Conservation (phyloP, 2,113 vertebrate species). For the Rhabdornis inornatus region DNA sequence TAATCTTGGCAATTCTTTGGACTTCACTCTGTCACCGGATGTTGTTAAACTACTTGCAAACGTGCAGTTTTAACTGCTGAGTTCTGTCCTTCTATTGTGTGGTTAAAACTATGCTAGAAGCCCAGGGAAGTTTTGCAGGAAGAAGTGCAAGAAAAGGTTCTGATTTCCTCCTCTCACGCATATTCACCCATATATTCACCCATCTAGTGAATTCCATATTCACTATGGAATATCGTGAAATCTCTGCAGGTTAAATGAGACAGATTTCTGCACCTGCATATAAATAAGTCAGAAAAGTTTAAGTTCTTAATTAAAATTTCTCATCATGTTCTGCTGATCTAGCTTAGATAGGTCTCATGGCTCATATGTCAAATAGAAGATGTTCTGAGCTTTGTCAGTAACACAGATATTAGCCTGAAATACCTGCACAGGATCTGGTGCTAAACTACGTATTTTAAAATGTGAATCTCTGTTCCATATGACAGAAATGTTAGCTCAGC, state of each 20-base stretch:
- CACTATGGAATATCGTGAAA: background rate
- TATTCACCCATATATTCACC: too few species aligned
- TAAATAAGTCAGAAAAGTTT: background rate
- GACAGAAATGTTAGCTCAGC: background rate
- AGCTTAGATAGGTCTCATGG: background rate
- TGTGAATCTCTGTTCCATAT: background rate
- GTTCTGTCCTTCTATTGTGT: background rate
- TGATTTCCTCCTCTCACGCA: background rate
- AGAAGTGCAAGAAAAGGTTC: background rate
- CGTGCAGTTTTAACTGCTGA: background rate
- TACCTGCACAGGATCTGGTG: background rate
- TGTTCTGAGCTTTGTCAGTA: background rate
- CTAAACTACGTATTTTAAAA: background rate
- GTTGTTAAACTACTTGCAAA: background rate
- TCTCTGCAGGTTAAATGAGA: background rate
- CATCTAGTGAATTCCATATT: too few species aligned
- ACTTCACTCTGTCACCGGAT: background rate
- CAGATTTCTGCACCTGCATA: background rate
- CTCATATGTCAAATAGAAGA: background rate
- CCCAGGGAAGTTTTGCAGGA: background rate
- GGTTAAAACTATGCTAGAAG: background rate
- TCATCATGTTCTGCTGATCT: background rate
- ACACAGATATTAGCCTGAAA: background rate
- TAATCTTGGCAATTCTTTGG: background rate
- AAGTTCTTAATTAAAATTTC: background rate